Conservation (phyloP, 2,888 invertebrate genomes). For the Synanthedon vespiformis region DNA sequence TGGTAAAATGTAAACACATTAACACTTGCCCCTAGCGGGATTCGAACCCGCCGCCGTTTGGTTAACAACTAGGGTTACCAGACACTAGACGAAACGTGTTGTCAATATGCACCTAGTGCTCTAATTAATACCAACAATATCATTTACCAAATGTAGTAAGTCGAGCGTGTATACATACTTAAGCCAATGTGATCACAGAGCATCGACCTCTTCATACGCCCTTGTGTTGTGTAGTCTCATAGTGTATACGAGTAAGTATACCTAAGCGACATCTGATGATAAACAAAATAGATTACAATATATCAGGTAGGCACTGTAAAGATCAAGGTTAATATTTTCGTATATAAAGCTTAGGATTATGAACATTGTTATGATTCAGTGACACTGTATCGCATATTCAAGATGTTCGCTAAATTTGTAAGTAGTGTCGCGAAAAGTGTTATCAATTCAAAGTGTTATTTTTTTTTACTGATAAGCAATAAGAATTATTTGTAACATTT, state of each 20-base stretch:
- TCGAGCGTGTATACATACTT: conserved; percentile 17
- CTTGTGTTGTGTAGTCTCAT: conserved; percentile 18
- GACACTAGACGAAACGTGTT: too few relatives aligned
- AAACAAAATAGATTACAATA: conserved; percentile 20
- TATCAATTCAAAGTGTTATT: too few relatives aligned
- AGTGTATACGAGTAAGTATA: conserved; percentile 7
- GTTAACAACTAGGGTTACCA: too few relatives aligned
- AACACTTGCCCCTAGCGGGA: too few relatives aligned
- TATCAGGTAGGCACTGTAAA: conserved; percentile 17
- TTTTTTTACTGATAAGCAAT: too few relatives aligned
- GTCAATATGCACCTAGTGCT: not conserved
- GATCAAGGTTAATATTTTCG: conserved; percentile 38
- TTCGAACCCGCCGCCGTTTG: too few relatives aligned
- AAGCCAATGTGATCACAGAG: conserved; percentile 20
- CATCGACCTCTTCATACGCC: conserved; percentile 26
- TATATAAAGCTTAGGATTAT: conserved; percentile 33
- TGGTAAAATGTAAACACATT: too few relatives aligned
- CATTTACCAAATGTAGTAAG: conserved; percentile 19
- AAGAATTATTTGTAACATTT: too few relatives aligned
- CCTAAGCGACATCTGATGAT: conserved; percentile 15
- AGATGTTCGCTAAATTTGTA: conserved; percentile 50
- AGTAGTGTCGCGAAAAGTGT: conserved; percentile 13
- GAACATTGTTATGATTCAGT: conserved; percentile 29
- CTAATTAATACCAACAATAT: conserved; percentile 1
- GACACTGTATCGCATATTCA: conserved; percentile 27